A percentile compares a stretch with the other conserved stretches of the same genome.
phyloP scores from a whole-genome alignment of 2,888 invertebrate species.

The Crocallis elinguaria region DNA sequence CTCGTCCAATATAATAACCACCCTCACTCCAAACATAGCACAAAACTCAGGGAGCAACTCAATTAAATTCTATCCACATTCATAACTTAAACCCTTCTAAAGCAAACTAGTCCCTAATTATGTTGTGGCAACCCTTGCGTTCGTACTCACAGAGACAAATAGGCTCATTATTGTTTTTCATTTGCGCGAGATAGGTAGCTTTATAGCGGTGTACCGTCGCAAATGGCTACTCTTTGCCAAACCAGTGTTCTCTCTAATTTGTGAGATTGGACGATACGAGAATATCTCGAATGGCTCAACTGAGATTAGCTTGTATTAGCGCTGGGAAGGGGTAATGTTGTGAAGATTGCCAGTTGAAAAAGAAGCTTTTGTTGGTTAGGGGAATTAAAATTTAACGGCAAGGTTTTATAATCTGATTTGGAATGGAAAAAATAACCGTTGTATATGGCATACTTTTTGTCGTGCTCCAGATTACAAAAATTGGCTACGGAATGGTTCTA shows the following conservation, averaged over 20 bases:
- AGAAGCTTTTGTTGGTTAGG: slow-evolving; percentile 9
- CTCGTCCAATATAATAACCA: no score
- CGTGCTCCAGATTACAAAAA: not conserved
- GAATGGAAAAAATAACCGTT: not conserved
- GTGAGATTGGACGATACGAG: slow-evolving; percentile 37
- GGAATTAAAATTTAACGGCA: slow-evolving; percentile 1
- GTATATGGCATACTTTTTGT: not conserved
- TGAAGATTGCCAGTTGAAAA: slow-evolving; percentile 21
- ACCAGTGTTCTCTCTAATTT: slow-evolving; percentile 45
- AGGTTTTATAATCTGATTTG: not conserved
- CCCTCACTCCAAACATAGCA: not conserved
- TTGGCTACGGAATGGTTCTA: not conserved
- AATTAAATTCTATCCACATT: slow-evolving; percentile 22
- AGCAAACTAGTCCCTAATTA: slow-evolving; percentile 37
- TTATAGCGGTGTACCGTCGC: slow-evolving; percentile 23
- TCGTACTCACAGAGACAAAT: slow-evolving; percentile 47
- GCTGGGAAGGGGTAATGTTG: slow-evolving; percentile 21
- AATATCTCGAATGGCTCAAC: slow-evolving; percentile 17
- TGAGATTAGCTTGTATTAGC: slow-evolving; percentile 25
- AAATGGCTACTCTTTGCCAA: slow-evolving; percentile 44
- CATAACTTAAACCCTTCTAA: slow-evolving; percentile 26
- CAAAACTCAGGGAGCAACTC: slow-evolving; percentile 4
- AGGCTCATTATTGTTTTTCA: slow-evolving; percentile 63
- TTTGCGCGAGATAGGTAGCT: slow-evolving; percentile 41
- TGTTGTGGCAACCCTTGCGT: slow-evolving; percentile 31